A percentile compares a stretch with the other conserved stretches of the same genome.
Conservation (phyloP, 1,140 invertebrate species). For the Batillaria attramentaria region DNA sequence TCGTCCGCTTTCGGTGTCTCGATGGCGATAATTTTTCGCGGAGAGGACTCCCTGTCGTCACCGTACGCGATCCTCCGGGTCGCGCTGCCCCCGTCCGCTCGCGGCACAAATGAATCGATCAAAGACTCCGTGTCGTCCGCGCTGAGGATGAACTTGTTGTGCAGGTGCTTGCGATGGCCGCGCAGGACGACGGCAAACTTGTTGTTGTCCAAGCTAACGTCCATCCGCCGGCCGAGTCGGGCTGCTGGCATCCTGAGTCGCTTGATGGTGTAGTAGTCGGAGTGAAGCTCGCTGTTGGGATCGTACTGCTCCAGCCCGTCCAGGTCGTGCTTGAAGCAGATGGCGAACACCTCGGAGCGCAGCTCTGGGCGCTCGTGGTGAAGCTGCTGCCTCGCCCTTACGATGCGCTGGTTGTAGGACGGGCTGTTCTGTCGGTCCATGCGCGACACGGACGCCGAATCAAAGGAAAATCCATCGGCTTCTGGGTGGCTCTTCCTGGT, state of each 20-base stretch:
- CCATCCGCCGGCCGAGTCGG: not conserved
- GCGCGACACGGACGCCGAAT: conserved; percentile 23
- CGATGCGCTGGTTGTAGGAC: conserved; percentile 7
- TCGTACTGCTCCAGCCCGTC: conserved; percentile 29
- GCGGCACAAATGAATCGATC: too few species aligned
- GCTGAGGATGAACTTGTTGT: conserved; percentile 23
- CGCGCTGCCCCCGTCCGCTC: too few species aligned
- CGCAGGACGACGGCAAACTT: conserved; percentile 32
- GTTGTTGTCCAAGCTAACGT: not conserved
- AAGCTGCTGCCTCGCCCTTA: not conserved
- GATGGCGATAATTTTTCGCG: conserved; percentile 19
- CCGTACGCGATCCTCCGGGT: too few species aligned
- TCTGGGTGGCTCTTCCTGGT: not conserved
- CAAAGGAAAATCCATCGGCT: not conserved
- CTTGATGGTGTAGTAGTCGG: conserved; percentile 37
- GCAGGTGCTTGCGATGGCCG: conserved; percentile 30
- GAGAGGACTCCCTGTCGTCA: conserved; percentile 19
- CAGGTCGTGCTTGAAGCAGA: conserved; percentile 34
- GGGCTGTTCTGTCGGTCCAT: conserved; percentile 24
- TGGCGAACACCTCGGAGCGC: conserved; percentile 34
- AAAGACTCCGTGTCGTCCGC: conserved; percentile 15
- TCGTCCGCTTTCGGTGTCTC: conserved; percentile 21
- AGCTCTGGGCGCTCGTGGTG: conserved; percentile 19
- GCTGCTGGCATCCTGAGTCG: conserved; percentile 14
- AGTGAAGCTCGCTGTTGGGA: conserved; percentile 36